Base-by-base conservation (phyloP, 2,888 invertebrate species). In the Smittia aterrima region DNA sequence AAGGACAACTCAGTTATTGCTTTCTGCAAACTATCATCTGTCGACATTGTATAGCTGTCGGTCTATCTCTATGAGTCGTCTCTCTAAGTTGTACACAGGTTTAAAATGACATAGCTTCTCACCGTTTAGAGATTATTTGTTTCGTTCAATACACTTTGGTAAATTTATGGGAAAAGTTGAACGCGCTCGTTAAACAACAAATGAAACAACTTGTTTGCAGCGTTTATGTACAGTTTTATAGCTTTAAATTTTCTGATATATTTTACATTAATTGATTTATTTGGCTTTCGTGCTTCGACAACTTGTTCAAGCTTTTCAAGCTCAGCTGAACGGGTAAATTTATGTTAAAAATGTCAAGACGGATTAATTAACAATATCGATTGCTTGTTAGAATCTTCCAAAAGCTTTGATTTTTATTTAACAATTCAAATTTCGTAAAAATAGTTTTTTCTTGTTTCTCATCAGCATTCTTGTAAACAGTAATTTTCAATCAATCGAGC, bases 161-260 rank as follows among this genome's bases (percentile, higher is more conserved):
- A n/a, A 47, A 13, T 47, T 47, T 47, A 13, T 47, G 13, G n/a
- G 47, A 47, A 47, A 47, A 47, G 47, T 47, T 47, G 47, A 32
- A 32, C 32, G 47, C 47, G 16, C 47, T 47, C 16, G 47, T 47
- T 47, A 47, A 47, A 47, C 38, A 16, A n/a, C 47, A 47, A 47
- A 22, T 22, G 22, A 58, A 58, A 58, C 58, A 58, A 58, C 22
- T 13, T 20, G 18, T 58, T 22, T 13, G 58, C 58, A 58, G 20
- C 22, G 47, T 58, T 58, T 58, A 58, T 58, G 58, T 58, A 22
- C 58, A 22, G 4, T 58, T 58, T 58, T 6, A 58, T 58, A 22
- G 58, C 20, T 58, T 58, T n/a, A 58, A 58, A 7, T 20, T 58
- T 47, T 47, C 32, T 3, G 32, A 32, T 47, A 47, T 47, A 47